These are phyloP conservation scores for Nymphalis polychloros DNA, from an alignment of 2,888 invertebrate genomes.

Conservation along the genomic window DNA sequence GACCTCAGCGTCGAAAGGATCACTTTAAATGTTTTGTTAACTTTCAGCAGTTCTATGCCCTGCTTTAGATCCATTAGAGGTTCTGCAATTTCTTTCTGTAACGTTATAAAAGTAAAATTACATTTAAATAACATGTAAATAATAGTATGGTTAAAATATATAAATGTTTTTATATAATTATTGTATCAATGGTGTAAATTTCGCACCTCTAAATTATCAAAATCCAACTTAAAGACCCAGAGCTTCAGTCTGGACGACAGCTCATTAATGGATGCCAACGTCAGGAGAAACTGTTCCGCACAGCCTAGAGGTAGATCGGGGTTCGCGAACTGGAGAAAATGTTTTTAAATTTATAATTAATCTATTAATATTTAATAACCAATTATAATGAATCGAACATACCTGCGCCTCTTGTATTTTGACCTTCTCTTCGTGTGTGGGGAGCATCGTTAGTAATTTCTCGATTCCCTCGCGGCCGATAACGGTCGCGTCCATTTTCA, in stretches of 20 bases:
- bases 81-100: constrained; percentile 96
- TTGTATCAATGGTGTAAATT: background rate
- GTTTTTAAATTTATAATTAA: no score
- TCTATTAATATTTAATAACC: background rate
- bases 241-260: constrained; percentile 95
- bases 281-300: constrained; percentile 99
- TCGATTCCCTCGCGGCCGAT: constrained; percentile 99
- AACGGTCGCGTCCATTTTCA: constrained; percentile 99
- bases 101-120: constrained; percentile 17
- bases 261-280: constrained; percentile 97
- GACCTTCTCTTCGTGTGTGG: constrained; percentile 97
- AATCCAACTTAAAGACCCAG: constrained; percentile 99
- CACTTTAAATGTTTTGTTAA: constrained; percentile 96
- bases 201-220: constrained; percentile 95
- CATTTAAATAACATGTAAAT: background rate
- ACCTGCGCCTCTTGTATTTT: constrained; percentile 97
- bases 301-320: constrained; percentile 95
- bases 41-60: constrained; percentile 94
- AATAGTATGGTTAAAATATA: background rate
- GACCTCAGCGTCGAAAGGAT: constrained; percentile 96
- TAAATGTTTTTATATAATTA: background rate
- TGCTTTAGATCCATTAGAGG: constrained; percentile 99
- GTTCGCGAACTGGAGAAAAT: constrained; percentile 84
- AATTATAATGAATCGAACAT: constrained; percentile 18
- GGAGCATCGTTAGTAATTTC: constrained; percentile 98